Conservation (phyloP, 2,888 invertebrate genomes). For the Ophion costatus region DNA sequence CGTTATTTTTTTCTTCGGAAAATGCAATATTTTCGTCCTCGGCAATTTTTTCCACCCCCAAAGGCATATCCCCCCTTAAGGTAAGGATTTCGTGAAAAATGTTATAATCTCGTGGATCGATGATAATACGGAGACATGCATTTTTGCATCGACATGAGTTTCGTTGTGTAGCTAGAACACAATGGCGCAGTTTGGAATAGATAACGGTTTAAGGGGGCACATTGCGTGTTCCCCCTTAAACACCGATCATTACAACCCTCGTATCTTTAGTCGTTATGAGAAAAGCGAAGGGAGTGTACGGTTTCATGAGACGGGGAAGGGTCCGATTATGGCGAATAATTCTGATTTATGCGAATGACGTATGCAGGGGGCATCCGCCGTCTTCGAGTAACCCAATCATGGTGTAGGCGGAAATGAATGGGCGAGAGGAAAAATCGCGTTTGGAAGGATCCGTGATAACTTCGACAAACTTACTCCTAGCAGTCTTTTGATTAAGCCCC, state of each 20-base stretch:
- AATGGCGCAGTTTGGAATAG: neutral
- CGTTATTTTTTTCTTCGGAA: no score
- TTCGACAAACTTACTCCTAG: constrained; percentile 77
- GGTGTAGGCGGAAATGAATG: neutral
- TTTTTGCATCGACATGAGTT: no score
- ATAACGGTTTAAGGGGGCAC: constrained; percentile 29
- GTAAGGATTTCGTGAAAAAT: no score
- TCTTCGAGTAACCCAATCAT: neutral
- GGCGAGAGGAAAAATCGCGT: constrained; percentile 1
- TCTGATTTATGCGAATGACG: constrained; percentile 15
- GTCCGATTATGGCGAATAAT: constrained; percentile 5
- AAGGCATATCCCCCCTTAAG: no score
- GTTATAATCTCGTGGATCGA: no score
- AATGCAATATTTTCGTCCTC: no score
- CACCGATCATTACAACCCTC: constrained; percentile 40
- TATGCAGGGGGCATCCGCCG: neutral
- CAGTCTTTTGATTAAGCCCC: constrained; percentile 78
- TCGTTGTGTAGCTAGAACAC: no score
- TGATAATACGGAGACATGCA: no score
- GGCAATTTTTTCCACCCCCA: no score
- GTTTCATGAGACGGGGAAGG: neutral
- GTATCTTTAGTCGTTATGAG: constrained; percentile 17
- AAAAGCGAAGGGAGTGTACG: neutral
- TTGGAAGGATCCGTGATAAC: constrained; percentile 28
- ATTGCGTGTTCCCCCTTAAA: constrained; percentile 12